Evolutionary conservation across 2,888 invertebrate genomes (phyloP).

Genomic region (Mechanitis mazaeus): DNA sequence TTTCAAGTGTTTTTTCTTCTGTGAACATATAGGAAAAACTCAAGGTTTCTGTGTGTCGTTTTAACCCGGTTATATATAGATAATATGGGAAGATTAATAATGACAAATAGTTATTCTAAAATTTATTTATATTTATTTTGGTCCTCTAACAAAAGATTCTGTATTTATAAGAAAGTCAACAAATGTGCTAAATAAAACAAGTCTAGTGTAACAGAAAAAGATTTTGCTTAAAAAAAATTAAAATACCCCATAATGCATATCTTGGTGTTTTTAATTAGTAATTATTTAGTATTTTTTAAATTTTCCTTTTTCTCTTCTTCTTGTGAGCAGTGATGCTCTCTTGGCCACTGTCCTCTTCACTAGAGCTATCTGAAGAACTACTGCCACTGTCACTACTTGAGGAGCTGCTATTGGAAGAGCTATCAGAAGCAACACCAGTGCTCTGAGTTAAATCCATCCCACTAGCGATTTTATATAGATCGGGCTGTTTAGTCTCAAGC

Average conservation of each 20-base stretch:
- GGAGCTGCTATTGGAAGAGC: conserved; percentile 92
- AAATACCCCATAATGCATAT: conserved; percentile 30
- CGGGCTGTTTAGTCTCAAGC: conserved; percentile 83
- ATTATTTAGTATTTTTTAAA: conserved; percentile 42
- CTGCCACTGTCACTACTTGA: conserved; percentile 81
- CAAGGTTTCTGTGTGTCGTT: too few species aligned
- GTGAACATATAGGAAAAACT: too few species aligned
- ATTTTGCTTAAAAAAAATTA: conserved; percentile 36
- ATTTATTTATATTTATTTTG: conserved; percentile 29
- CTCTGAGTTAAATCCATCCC: conserved; percentile 89
- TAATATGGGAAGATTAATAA: conserved; percentile 9
- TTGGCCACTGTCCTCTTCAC: conserved; percentile 88
- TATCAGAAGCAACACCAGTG: conserved; percentile 95
- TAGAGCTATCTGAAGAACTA: conserved; percentile 72
- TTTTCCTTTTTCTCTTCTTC: conserved; percentile 82
- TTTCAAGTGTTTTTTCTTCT: too few species aligned
- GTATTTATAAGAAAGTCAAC: conserved; percentile 46
- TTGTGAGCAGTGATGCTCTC: conserved; percentile 93
- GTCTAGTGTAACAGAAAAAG: conserved; percentile 62
- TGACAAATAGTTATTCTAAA: conserved; percentile 14
- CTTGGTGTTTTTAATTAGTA: conserved; percentile 39
- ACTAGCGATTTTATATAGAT: conserved; percentile 86
- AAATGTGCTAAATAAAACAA: conserved; percentile 45
- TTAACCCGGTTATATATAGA: background rate
- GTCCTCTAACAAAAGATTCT: conserved; percentile 33